Conservation (phyloP, 2,113 vertebrate species). For the Furnarius figulus region DNA sequence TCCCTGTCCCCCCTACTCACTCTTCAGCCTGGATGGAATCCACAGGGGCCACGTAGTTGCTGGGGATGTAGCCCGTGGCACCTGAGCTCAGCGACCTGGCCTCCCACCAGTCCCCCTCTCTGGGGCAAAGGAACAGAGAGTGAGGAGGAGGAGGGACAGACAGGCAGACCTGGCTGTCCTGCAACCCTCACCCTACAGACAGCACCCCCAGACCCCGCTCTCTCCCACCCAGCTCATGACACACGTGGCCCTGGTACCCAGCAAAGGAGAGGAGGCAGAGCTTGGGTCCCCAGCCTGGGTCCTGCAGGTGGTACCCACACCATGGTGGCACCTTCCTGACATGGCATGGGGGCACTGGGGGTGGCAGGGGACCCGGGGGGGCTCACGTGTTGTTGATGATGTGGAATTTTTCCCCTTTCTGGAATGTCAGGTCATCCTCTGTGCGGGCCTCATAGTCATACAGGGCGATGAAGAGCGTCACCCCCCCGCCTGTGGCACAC, state of each 20-base stretch:
- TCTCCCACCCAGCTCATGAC: rapidly evolving
- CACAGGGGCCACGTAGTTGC: conserved; percentile 95
- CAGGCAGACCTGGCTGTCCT: not conserved
- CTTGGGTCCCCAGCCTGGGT: not conserved
- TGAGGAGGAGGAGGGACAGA: not conserved
- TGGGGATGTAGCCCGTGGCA: conserved; percentile 89
- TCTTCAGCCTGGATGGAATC: conserved; percentile 98
- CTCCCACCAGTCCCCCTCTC: conserved; percentile 98
- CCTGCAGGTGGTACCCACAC: not conserved
- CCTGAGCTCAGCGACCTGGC: conserved; percentile 91
- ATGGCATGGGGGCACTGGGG: not conserved
- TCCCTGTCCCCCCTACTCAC: conserved; percentile 72
- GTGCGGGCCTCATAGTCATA: conserved; percentile 95
- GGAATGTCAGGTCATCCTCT: conserved; percentile 90
- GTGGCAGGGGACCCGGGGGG: not conserved
- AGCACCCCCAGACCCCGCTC: not conserved
- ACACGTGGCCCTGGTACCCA: rapidly evolving
- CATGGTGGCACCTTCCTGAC: not conserved
- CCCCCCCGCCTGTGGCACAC: conserved; percentile 79
- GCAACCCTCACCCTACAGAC: not conserved
- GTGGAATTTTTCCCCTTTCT: conserved; percentile 95
- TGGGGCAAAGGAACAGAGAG: conserved; percentile 33
- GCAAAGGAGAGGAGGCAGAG: not conserved
- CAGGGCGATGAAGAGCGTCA: conserved; percentile 89
- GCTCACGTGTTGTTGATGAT: conserved; percentile 94